phyloP scores from a whole-genome alignment of 2,888 invertebrate species.

The Leptinotarsa haldemani region DNA sequence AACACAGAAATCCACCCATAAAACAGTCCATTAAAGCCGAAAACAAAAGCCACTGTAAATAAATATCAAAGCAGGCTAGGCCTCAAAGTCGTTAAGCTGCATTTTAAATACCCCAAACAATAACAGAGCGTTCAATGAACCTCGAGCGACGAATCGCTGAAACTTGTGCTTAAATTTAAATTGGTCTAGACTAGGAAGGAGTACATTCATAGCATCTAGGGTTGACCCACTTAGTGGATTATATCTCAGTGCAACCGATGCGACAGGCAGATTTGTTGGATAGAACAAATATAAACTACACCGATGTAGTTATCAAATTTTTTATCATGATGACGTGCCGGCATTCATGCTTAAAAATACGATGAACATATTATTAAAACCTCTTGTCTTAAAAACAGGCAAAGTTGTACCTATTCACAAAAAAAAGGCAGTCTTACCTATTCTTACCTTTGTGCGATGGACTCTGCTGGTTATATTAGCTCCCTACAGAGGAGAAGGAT shows the following conservation, averaged over 20 bases:
- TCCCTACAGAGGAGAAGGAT: too few species aligned
- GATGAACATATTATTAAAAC: too few species aligned
- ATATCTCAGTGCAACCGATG: constrained; percentile 20
- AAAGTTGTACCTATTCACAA: too few species aligned
- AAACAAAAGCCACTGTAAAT: constrained; percentile 30
- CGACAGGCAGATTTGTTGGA: background rate
- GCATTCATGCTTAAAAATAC: too few species aligned
- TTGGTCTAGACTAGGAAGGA: constrained; percentile 43
- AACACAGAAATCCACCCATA: constrained; percentile 23
- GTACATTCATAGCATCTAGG: constrained; percentile 19
- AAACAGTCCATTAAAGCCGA: constrained; percentile 24
- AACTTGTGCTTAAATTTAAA: constrained; percentile 42
- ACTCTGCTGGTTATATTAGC: too few species aligned
- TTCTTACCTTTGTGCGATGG: too few species aligned
- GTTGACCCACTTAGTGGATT: constrained; percentile 19
- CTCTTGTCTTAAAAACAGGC: too few species aligned
- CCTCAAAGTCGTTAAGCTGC: constrained; percentile 33
- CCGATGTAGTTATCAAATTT: too few species aligned
- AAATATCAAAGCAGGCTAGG: constrained; percentile 35
- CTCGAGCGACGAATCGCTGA: constrained; percentile 37
- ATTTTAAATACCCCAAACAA: constrained; percentile 48
- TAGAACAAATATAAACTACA: too few species aligned
- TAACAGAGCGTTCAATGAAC: constrained; percentile 55
- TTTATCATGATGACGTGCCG: too few species aligned
- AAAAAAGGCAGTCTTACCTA: too few species aligned